Conservation (phyloP, 1,140 invertebrate species). For the Musca vetustissima region DNA sequence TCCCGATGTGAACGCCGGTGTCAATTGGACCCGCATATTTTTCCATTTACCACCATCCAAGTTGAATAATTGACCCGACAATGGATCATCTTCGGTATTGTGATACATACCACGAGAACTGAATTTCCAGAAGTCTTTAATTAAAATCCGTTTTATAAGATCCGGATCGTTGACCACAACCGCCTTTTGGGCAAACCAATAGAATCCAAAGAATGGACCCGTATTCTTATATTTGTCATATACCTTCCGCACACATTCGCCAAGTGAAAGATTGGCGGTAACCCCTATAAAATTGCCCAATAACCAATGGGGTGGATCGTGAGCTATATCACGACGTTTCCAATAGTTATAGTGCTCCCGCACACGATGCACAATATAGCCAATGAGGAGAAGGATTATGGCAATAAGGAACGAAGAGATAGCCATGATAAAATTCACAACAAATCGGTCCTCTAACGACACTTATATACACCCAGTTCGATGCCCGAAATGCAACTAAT, state of each 20-base stretch:
- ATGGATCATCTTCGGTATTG: constrained; percentile 59
- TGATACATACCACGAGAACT: constrained; percentile 56
- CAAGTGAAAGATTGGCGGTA: background rate
- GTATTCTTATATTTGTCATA: constrained; percentile 50
- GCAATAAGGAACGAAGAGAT: no score
- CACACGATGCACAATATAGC: constrained; percentile 26
- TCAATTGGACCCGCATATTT: constrained; percentile 58
- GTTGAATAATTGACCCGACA: constrained; percentile 59
- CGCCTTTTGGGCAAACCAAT: constrained; percentile 35
- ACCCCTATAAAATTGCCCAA: constrained; percentile 24
- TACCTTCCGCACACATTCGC: background rate
- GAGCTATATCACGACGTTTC: constrained; percentile 12
- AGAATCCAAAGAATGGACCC: constrained; percentile 38
- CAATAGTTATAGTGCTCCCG: constrained; percentile 23
- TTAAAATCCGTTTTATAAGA: constrained; percentile 43
- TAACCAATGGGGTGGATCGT: constrained; percentile 17
- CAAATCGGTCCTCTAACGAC: no score
- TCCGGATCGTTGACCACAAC: constrained; percentile 39
- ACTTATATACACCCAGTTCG: no score
- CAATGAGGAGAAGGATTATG: background rate
- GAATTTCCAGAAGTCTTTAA: constrained; percentile 50
- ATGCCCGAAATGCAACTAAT: no score
- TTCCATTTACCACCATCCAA: constrained; percentile 60
- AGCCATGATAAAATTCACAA: no score
- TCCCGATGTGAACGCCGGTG: constrained; percentile 62